These are phyloP conservation scores for Lynx canadensis DNA, from an alignment of 2,113 vertebrate species.

Conservation along the genomic window DNA sequence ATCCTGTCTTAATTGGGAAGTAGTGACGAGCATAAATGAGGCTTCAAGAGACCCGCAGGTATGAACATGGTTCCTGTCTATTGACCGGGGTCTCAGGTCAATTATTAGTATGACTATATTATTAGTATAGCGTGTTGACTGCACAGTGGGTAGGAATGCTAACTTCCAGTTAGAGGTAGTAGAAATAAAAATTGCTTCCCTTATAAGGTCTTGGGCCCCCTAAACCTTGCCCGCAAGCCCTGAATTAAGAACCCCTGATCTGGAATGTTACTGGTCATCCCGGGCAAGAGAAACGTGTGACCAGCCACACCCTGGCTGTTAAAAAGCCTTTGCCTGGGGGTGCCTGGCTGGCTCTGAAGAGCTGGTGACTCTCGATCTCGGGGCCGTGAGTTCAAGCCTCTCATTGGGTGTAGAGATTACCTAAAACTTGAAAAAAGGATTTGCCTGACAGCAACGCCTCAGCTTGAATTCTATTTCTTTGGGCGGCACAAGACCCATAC, in stretches of 20 bases:
- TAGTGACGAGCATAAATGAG: fast-evolving
- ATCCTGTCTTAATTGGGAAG: too few relatives aligned
- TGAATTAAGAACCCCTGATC: neutral
- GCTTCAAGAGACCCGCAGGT: neutral
- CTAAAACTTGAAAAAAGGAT: too few relatives aligned
- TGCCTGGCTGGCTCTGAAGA: too few relatives aligned
- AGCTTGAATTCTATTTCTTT: fast-evolving
- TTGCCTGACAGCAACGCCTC: neutral
- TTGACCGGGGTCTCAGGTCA: neutral
- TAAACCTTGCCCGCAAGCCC: neutral
- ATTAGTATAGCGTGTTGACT: too few relatives aligned
- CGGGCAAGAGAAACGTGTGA: neutral
- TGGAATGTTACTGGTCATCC: neutral
- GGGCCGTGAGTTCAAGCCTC: too few relatives aligned
- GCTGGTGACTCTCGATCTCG: too few relatives aligned
- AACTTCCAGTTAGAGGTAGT: neutral
- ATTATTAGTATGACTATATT: too few relatives aligned
- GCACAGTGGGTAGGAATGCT: neutral
- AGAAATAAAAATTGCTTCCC: neutral
- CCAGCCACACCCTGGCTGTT: neutral
- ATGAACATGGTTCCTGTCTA: fast-evolving
- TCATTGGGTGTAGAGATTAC: too few relatives aligned
- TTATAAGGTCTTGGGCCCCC: neutral
- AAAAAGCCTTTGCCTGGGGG: too few relatives aligned
- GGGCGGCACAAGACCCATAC: neutral